Evolutionary conservation across 2,888 invertebrate genomes (phyloP), one percentile per base, ranked within the genome.

Genomic region (Entomobrya proxima): DNA sequence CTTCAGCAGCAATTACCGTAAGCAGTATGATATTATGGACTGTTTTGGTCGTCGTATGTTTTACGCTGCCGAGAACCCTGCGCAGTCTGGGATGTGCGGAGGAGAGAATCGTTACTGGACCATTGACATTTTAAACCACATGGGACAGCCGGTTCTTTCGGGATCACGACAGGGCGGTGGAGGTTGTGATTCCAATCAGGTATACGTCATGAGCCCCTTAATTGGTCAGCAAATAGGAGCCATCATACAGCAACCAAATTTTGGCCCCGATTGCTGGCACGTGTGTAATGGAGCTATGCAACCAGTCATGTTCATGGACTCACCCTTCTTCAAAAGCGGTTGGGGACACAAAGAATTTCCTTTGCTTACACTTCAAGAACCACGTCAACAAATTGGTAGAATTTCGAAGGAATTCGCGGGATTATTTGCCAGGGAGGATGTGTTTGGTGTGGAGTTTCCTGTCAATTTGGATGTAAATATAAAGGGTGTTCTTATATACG

Each of bases 401-500:
- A 30, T 74, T 47, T 32, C 74, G 1, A 74, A 74, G 32, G 5
- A 74, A 18, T 74, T 74, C 2, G 0, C 18, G 27, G 74, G 30
- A 30, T 30, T 74, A 32, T 47, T 50, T 15, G 47, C 74, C 5
- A 15, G 2, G 15, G 47, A 44, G 9, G 74, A 74, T n/a, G 47
- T 47, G 0, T 74, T 74, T 21, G 47, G 74, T 5, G 52, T 74
- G n/a, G 30, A 74, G 30, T 50, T 50, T 50, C 74, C 74, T 1
- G n/a, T 50, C 2, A 32, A 50, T 32, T 52, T 74, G 30, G 30
- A 47, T 27, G 74, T 74, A n/a, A 47, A 50, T 15, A n/a, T 74
- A 24, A 74, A 74, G n/a, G 74, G 50, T 32, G 74, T 50, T 15
- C 18, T 74, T n/a, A 74, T 74, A 5, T 74, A 50, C 50, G 50